Evolutionary conservation across 2,113 vertebrate genomes (phyloP), one percentile per base, ranked within the genome.

Genomic region (Beaufortia kweichowensis): DNA sequence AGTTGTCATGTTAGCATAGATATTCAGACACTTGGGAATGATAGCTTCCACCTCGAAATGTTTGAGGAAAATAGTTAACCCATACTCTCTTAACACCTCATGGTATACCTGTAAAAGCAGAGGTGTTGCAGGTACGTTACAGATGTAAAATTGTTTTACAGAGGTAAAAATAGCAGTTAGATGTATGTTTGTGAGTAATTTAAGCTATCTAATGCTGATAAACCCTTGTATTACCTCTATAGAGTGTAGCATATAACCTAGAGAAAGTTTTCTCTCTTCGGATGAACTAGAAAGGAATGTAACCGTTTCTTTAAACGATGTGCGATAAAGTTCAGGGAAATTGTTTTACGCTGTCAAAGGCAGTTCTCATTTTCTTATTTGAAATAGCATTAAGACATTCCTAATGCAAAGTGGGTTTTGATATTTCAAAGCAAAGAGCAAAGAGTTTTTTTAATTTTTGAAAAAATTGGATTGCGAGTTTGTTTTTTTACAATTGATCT

Each of bases 241-340:
- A 67, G 73, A 76, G 68, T 29, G 65, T 82, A 79, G 81, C 72
- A 79, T n/a, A n/a, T 75, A 76, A 60, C 41, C 43, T 79, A 65
- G 72, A 82, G 60, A 71, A 56, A 11, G 28, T 57, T 66, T 48
- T 74, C 68, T 79, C 33, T 76, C 21, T 50, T 46, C 65, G 43
- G 63, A 61, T 72, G 63, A 79, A 67, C 46, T 79, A 82, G 67
- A 79, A 76, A 66, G 68, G 77, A 82, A 82, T 82, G 81, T 82
- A 82, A 73, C 15, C 55, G 63, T 65, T 24, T 82, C 67, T 61
- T 75, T 79, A 76, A 82, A 79, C 73, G 66, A 79, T 75, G 33
- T 79, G 26, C 23, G 78, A 61, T 72, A 67, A 50, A 33, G 77
- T 79, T 82, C 83, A 84, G 83, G 83, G 80, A 82, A 69, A 76